phyloP scores from a whole-genome alignment of 2,113 vertebrate genomes.

The Eptesicus fuscus region DNA sequence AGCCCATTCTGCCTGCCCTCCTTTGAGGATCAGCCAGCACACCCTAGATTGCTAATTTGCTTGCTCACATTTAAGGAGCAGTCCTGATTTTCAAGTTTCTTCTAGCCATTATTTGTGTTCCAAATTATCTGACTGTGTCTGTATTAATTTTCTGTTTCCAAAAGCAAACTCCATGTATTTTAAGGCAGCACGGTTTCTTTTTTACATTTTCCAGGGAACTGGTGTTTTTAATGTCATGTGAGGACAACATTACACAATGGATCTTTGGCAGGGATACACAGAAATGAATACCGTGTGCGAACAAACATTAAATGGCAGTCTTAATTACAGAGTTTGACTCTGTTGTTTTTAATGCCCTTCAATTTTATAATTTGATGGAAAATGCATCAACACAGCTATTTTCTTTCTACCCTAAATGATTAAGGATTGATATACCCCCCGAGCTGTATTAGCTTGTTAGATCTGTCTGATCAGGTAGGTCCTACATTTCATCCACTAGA shows the following conservation, averaged over 20 bases:
- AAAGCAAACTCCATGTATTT: constrained; percentile 74
- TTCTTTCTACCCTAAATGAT: constrained; percentile 75
- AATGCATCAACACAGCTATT: constrained; percentile 78
- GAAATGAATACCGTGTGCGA: constrained; percentile 80
- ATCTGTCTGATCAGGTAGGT: constrained; percentile 67
- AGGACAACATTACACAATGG: constrained; percentile 80
- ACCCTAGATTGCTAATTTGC: constrained; percentile 2
- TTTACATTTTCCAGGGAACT: constrained; percentile 77
- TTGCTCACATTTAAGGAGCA: constrained; percentile 56
- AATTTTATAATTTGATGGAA: constrained; percentile 79
- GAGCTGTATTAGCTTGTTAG: constrained; percentile 43
- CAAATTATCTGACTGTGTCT: constrained; percentile 70
- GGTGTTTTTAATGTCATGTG: constrained; percentile 79
- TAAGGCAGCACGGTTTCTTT: constrained; percentile 73
- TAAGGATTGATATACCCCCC: constrained; percentile 73
- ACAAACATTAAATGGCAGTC: constrained; percentile 79
- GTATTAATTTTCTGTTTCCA: constrained; percentile 76
- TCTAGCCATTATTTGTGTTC: constrained; percentile 68
- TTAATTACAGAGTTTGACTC: constrained; percentile 79
- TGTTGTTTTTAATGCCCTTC: constrained; percentile 79
- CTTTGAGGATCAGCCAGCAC: constrained; percentile 57
- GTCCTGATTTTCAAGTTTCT: constrained; percentile 68
- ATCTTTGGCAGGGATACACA: constrained; percentile 76
- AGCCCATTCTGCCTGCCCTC: constrained; percentile 25
- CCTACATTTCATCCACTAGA: constrained; percentile 76